Base-by-base conservation (phyloP, 2,797 vertebrate species). In the Tamandua tetradactyla region DNA sequence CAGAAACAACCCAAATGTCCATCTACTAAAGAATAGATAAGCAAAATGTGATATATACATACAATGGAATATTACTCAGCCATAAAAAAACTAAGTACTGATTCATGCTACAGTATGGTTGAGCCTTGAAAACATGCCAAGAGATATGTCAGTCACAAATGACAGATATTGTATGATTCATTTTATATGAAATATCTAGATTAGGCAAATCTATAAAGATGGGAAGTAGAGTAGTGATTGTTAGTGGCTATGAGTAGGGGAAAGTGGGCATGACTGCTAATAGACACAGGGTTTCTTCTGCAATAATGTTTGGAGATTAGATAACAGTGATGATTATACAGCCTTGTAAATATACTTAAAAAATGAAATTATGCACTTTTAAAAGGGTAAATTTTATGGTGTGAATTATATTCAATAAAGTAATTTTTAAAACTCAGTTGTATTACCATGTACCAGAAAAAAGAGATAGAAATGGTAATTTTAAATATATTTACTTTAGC, bases 331-430 rank as follows among this genome's bases (percentile, higher is more conserved):
- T 40, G 23, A 22, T 71, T 71, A 68, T 6, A 71, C 37, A 23
- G 42, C 68, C 27, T 71, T 35, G 22, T 71, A 37, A 69, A 40
- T 71, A 42, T 71, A 42, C 35, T 23, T 40, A 40, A 35, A 68
- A 68, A 68, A n/a, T n/a, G n/a, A n/a, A n/a, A n/a, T n/a, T n/a
- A n/a, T n/a, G n/a, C n/a, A n/a, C n/a, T 22, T 42, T 23, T 35
- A 14, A 30, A 62, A 62, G 61, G 30, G 35, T 42, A 17, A 71
- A 25, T 71, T 71, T 40, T 71, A 71, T 71, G 68, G 37, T 25
- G 11, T 55, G 18, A 75, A 75, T 74, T 93, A 62, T 30, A 74
- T 93, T 93, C 68, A 87, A 47, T 72, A 44, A 86, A 74, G 74
- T 35, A 74, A 32, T 74, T 72, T 66, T 47, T 47, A 47, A 55